Conservation (phyloP, 2,888 invertebrate genomes). For the Drosophila atripex region DNA sequence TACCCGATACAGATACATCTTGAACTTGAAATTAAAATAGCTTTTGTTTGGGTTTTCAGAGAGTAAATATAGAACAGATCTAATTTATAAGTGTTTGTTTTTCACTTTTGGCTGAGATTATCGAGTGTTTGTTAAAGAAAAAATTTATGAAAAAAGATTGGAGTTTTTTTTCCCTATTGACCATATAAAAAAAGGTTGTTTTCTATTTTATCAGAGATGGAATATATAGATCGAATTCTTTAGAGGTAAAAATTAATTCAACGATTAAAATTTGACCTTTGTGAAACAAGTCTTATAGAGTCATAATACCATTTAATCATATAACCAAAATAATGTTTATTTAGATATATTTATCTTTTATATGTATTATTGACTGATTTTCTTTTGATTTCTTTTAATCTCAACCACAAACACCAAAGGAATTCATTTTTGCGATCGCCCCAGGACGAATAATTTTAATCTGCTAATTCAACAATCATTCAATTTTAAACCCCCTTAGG, state of each 20-base stretch:
- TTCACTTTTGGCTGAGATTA: conserved; percentile 9
- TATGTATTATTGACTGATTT: background rate
- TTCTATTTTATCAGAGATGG: too few relatives aligned
- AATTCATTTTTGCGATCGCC: conserved; percentile 11
- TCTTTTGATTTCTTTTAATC: conserved; percentile 7
- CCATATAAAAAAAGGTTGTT: too few relatives aligned
- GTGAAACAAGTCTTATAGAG: too few relatives aligned
- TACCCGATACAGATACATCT: conserved; percentile 32
- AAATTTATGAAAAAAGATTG: background rate
- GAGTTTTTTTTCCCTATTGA: too few relatives aligned
- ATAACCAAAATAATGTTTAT: too few relatives aligned
- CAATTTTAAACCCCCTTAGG: conserved; percentile 62
- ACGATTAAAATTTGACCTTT: too few relatives aligned
- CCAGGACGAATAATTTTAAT: conserved; percentile 52
- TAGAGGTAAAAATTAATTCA: too few relatives aligned
- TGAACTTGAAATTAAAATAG: conserved; percentile 40
- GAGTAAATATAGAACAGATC: conserved; percentile 31
- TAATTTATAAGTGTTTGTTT: conserved; percentile 49
- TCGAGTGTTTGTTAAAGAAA: background rate
- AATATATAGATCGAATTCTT: too few relatives aligned
- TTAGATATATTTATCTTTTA: background rate
- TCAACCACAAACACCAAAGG: conserved; percentile 16
- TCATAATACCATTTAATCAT: too few relatives aligned
- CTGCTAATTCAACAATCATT: conserved; percentile 70
- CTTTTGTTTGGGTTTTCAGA: conserved; percentile 2